These are phyloP conservation scores for Rousettus leschenaultii DNA, from an alignment of 2,113 vertebrate species.

Conservation along the genomic window DNA sequence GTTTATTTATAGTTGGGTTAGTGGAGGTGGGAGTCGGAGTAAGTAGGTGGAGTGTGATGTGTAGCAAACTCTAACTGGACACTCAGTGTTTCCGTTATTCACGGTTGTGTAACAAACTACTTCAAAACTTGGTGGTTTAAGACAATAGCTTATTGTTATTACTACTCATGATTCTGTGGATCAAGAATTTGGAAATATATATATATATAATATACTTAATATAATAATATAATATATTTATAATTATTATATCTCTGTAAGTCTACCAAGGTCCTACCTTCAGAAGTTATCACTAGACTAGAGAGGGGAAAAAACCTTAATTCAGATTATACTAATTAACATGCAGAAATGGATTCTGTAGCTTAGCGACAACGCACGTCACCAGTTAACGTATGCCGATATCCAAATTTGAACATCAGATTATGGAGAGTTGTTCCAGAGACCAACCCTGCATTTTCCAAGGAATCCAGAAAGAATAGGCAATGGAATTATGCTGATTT, in stretches of 20 bases:
- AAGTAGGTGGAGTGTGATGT: fast-evolving
- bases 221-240: neutral
- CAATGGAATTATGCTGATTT: slow-evolving; percentile 86
- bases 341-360: neutral
- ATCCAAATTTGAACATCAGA: slow-evolving; percentile 73
- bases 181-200: neutral
- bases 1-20: neutral
- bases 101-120: neutral
- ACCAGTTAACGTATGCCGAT: neutral
- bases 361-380: neutral
- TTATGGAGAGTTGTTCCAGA: slow-evolving; percentile 64
- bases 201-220: neutral
- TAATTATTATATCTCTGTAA: neutral
- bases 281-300: slow-evolving; percentile 54
- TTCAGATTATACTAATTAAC: neutral
- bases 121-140: neutral
- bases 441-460: slow-evolving; percentile 76
- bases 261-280: slow-evolving; percentile 15
- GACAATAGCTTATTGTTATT: neutral
- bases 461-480: slow-evolving; percentile 82
- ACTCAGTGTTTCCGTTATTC: neutral
- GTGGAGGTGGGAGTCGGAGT: fast-evolving
- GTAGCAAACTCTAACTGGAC: neutral
- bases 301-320: slow-evolving; percentile 43
- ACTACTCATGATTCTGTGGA: neutral